A percentile compares a stretch with the other conserved stretches of the same genome.
phyloP scores from a whole-genome alignment of 2,797 vertebrate genomes.

The Enteromius treurensis region DNA sequence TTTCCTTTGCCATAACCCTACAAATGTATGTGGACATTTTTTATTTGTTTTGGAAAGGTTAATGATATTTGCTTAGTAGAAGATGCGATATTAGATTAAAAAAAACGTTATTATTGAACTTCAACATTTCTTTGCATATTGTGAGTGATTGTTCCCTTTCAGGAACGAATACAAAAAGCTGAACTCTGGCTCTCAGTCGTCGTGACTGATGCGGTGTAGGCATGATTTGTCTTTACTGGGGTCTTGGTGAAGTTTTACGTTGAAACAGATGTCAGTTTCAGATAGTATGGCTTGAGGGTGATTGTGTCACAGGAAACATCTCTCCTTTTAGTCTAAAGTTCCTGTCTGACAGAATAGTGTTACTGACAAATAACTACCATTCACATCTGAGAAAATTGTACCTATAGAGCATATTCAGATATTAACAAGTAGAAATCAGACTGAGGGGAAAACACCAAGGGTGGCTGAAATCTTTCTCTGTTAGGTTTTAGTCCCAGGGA shows the following conservation, averaged over 20 bases:
- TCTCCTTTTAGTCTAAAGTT: constrained; percentile 11
- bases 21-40: background rate
- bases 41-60: too few relatives aligned
- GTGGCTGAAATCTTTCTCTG: constrained; percentile 34
- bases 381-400: background rate
- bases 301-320: background rate
- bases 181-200: constrained; percentile 75
- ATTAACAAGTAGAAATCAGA: constrained; percentile 17
- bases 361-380: constrained; percentile 1
- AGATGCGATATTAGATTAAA: background rate
- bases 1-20: background rate
- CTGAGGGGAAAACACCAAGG: background rate
- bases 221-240: constrained; percentile 72
- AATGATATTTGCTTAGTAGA: background rate
- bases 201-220: constrained; percentile 73
- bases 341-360: background rate
- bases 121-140: background rate
- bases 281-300: constrained; percentile 17
- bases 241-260: constrained; percentile 66
- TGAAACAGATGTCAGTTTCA: constrained; percentile 67
- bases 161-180: constrained; percentile 71
- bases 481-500: constrained; percentile 22
- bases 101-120: background rate
- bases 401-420: constrained; percentile 11
- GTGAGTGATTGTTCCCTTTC: constrained; percentile 56